phyloP scores from a whole-genome alignment of 1,140 invertebrate genomes.

The Anastatus disparis region DNA sequence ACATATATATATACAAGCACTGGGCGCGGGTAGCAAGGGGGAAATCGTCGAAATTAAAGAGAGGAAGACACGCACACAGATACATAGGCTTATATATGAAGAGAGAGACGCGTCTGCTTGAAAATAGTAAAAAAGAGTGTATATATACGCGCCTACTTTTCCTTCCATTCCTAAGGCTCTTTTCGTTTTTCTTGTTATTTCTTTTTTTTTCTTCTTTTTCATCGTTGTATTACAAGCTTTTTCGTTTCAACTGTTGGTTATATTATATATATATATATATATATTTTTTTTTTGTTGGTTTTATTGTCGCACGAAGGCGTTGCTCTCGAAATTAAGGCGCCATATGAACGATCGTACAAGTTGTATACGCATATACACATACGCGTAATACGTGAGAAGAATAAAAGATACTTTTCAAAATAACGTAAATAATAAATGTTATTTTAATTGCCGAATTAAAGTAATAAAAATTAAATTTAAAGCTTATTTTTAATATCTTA shows the following conservation, averaged over 20 bases:
- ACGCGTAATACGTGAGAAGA: background rate
- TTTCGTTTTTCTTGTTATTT: background rate
- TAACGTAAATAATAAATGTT: too few species aligned
- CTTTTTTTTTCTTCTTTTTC: background rate
- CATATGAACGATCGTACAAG: background rate
- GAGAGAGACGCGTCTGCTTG: too few species aligned
- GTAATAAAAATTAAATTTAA: too few species aligned
- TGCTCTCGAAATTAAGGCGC: constrained; percentile 23
- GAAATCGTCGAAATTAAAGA: constrained; percentile 31
- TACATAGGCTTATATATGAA: too few species aligned
- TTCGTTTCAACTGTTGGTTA: constrained; percentile 18
- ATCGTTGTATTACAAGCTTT: background rate
- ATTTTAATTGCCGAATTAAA: too few species aligned
- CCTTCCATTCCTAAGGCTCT: background rate
- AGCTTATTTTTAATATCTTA: too few species aligned
- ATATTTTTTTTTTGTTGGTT: constrained; percentile 6
- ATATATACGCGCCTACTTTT: background rate
- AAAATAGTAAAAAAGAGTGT: background rate
- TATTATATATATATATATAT: constrained; percentile 20
- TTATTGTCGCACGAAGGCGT: too few species aligned
- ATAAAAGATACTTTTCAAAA: background rate
- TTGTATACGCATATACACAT: background rate
- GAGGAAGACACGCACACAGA: background rate
- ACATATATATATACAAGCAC: constrained; percentile 1
- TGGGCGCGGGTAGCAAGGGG: background rate